Percentiles rank a stretch among this genome's conserved stretches.
These are phyloP conservation scores for Meandrina meandrites DNA, from an alignment of 92 coral and sea anemone species.

Conservation along the genomic window DNA sequence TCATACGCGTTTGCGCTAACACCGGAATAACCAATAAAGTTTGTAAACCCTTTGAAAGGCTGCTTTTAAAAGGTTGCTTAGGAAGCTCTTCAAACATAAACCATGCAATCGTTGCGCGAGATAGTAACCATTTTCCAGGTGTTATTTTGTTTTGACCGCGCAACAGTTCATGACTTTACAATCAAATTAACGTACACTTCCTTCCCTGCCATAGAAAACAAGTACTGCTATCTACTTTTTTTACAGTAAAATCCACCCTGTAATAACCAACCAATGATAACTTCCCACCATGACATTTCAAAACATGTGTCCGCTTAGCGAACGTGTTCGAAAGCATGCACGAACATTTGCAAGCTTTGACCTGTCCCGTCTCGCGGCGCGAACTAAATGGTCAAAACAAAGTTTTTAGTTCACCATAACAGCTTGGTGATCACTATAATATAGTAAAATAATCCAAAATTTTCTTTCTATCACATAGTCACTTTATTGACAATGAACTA, in stretches of 20 bases:
- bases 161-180: not conserved
- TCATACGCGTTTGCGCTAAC: not conserved
- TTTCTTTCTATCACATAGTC: not conserved
- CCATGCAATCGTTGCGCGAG: not conserved
- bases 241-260: not conserved
- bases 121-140: not conserved
- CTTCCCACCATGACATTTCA: not conserved
- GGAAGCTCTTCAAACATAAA: not conserved
- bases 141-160: not conserved
- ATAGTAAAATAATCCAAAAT: no score
- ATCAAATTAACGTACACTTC: not conserved
- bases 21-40: not conserved
- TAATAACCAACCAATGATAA: not conserved
- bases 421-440: not conserved
- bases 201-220: not conserved
- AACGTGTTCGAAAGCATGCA: not conserved
- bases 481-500: not conserved
- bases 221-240: not conserved
- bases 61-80: not conserved
- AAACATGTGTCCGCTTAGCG: not conserved
- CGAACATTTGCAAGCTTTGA: not conserved
- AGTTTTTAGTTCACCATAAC: not conserved
- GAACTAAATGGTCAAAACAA: not conserved
- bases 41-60: not conserved
- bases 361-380: not conserved